These are phyloP conservation scores for Cottoperca gobio DNA, from an alignment of 2,797 vertebrate species.

Conservation along the genomic window DNA sequence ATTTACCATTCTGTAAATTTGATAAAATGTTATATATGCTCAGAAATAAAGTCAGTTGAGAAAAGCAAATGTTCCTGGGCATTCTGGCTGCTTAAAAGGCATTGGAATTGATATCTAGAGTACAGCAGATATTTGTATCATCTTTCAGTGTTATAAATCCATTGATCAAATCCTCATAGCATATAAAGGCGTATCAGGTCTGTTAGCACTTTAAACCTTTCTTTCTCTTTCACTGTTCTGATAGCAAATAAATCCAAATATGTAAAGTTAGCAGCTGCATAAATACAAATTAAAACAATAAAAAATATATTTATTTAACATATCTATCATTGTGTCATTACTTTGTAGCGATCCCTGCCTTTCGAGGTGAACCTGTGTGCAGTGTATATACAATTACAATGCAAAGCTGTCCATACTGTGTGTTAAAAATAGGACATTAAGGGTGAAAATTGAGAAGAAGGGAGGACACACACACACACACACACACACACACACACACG, in stretches of 20 bases:
- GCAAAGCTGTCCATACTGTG: neutral
- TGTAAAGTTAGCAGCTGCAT: neutral
- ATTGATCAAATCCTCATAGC: neutral
- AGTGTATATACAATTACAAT: slow-evolving; percentile 20
- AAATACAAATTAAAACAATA: neutral
- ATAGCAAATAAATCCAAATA: neutral
- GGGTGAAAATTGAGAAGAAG: slow-evolving; percentile 41
- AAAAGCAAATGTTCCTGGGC: neutral
- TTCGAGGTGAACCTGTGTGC: slow-evolving; percentile 1
- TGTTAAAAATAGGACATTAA: slow-evolving; percentile 51
- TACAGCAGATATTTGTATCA: neutral
- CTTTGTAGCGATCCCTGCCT: neutral
- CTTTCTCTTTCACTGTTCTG: too few species aligned
- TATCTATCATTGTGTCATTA: too few species aligned
- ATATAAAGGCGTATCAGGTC: neutral
- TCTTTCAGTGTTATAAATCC: neutral
- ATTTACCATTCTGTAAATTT: neutral
- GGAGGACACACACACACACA: slow-evolving; percentile 3
- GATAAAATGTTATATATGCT: neutral
- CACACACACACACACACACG: slow-evolving; percentile 36
- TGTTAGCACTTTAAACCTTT: neutral
- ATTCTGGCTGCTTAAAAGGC: slow-evolving; percentile 11
- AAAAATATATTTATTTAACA: neutral
- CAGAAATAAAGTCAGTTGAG: slow-evolving; percentile 6
- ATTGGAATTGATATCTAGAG: slow-evolving; percentile 12